These are phyloP conservation scores for Drosophila murphyi DNA, from an alignment of 1,140 invertebrate species.

Conservation along the genomic window DNA sequence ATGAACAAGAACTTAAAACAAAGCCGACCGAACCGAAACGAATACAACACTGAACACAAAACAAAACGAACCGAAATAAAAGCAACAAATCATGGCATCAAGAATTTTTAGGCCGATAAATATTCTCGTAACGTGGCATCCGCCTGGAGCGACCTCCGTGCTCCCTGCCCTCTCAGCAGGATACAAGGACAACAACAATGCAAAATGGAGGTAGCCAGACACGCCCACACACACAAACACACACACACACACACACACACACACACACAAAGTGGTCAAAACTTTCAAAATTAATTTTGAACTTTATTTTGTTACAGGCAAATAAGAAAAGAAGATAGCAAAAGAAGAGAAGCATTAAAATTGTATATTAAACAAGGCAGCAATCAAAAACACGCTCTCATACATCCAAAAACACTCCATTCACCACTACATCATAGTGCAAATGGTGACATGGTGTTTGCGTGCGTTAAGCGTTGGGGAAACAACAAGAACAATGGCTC, in stretches of 20 bases:
- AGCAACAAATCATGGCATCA: conserved; percentile 65
- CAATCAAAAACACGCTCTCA: conserved; percentile 72
- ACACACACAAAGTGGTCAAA: conserved; percentile 52
- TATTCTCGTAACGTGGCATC: conserved; percentile 7
- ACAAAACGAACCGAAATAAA: conserved; percentile 40
- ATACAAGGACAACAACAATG: not conserved
- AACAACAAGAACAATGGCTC: conserved; percentile 41
- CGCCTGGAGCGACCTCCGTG: not conserved
- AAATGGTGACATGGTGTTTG: conserved; percentile 41
- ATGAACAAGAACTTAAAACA: conserved; percentile 37
- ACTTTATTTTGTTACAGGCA: conserved; percentile 61
- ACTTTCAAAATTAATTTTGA: conserved; percentile 81
- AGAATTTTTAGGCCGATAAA: conserved; percentile 27
- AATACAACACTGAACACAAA: conserved; percentile 6
- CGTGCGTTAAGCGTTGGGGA: conserved; percentile 25
- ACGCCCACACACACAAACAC: conserved; percentile 6
- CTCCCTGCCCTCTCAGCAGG: not conserved
- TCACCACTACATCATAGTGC: not conserved
- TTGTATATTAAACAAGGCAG: conserved; percentile 73
- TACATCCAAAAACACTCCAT: not conserved
- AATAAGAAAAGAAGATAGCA: conserved; percentile 38
- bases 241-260: conserved; percentile 20
- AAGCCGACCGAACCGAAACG: not conserved
- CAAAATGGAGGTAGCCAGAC: conserved; percentile 1
- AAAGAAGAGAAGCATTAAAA: conserved; percentile 36